These are phyloP conservation scores for Neuroterus valhalla DNA, from an alignment of 1,140 invertebrate genomes.

Conservation along the genomic window DNA sequence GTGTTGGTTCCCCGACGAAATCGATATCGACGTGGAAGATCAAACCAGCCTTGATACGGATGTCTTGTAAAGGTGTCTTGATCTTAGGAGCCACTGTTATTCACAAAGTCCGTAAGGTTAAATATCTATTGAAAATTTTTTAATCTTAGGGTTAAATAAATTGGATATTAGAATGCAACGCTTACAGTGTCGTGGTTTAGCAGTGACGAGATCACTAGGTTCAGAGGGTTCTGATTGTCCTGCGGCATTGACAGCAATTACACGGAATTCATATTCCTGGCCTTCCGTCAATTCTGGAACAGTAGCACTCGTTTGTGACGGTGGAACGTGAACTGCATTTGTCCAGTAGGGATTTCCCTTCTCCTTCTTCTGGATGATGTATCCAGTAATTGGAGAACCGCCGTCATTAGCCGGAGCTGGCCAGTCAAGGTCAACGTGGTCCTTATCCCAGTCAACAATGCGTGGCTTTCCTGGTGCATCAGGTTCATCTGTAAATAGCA, in stretches of 20 bases:
- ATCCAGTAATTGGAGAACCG: conserved; percentile 93
- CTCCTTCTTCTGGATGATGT: conserved; percentile 96
- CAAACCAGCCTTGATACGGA: conserved; percentile 92
- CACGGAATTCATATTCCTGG: conserved; percentile 97
- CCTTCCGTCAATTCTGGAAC: conserved; percentile 94
- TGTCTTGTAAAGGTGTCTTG: conserved; percentile 89
- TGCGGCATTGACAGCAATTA: conserved; percentile 96
- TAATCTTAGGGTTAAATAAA: not conserved
- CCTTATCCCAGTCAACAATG: conserved; percentile 92
- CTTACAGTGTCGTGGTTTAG: conserved; percentile 88
- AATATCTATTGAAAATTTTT: not conserved
- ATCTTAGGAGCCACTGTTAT: conserved; percentile 90
- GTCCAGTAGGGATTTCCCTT: conserved; percentile 93
- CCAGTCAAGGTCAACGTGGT: conserved; percentile 95
- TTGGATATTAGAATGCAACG: conserved; percentile 41
- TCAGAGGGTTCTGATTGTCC: conserved; percentile 97
- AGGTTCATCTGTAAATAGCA: conserved; percentile 84
- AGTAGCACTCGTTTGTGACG: conserved; percentile 84
- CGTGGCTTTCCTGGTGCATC: conserved; percentile 92
- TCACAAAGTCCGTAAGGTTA: not conserved
- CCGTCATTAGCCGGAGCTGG: conserved; percentile 89
- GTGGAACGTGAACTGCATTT: conserved; percentile 90
- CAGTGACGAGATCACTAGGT: conserved; percentile 90
- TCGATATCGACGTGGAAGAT: conserved; percentile 95
- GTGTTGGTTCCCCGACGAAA: conserved; percentile 92